These are phyloP conservation scores for Morone saxatilis DNA, from an alignment of 2,113 vertebrate species.

Conservation along the genomic window DNA sequence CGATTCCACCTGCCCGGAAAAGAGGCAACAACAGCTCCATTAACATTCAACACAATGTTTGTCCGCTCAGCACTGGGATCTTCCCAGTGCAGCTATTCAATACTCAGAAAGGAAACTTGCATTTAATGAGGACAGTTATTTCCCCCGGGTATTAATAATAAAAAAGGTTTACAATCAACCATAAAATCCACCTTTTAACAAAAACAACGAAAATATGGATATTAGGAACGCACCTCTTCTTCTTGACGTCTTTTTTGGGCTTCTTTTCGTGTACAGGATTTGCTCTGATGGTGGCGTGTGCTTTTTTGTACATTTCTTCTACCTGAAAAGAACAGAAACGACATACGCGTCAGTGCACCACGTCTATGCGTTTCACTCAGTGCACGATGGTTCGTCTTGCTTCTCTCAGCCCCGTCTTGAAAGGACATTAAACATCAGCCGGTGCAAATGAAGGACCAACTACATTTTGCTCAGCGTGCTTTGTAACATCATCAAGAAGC, in stretches of 20 bases:
- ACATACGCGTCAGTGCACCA: accelerated
- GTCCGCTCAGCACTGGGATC: constrained; percentile 3
- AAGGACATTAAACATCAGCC: constrained; percentile 77
- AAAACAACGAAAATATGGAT: neutral
- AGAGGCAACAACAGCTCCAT: constrained; percentile 46
- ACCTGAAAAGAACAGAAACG: constrained; percentile 83
- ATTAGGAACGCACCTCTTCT: constrained; percentile 90
- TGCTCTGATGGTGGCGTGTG: constrained; percentile 92
- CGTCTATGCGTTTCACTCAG: accelerated
- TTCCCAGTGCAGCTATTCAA: constrained; percentile 17
- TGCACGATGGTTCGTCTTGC: neutral
- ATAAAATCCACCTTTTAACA: neutral
- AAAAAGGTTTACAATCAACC: neutral
- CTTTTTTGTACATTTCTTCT: constrained; percentile 98
- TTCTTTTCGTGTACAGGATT: constrained; percentile 97
- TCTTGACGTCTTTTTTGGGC: constrained; percentile 94
- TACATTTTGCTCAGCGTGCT: constrained; percentile 78
- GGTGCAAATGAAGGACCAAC: constrained; percentile 85
- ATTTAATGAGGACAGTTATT: neutral
- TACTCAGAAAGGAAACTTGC: neutral
- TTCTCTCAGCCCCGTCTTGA: constrained; percentile 85
- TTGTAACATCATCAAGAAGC: constrained; percentile 76
- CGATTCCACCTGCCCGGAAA: constrained; percentile 92
- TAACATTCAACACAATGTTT: constrained; percentile 68
- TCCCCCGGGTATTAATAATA: neutral